Evolutionary conservation across 2,797 vertebrate species (phyloP).

Genomic region (Brotogeris chrysoptera): DNA sequence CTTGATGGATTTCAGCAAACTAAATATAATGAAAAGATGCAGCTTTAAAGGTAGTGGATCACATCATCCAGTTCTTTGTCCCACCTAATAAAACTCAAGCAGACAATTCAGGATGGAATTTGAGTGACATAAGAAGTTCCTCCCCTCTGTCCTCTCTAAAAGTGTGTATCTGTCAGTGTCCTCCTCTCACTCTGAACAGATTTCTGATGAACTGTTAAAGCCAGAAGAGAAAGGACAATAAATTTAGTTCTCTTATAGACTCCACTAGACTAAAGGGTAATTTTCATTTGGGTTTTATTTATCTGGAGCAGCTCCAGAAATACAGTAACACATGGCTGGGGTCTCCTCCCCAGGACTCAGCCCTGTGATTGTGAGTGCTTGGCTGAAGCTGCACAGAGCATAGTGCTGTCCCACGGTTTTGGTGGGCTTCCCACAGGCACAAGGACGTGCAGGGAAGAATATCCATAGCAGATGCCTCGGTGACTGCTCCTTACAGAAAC

Average conservation of each 20-base stretch:
- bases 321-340: neutral
- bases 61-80: neutral
- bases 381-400: neutral
- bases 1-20: slow-evolving; percentile 3
- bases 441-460: neutral
- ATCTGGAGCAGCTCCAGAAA: neutral
- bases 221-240: neutral
- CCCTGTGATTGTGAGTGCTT: fast-evolving
- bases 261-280: neutral
- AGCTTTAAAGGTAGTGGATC: neutral
- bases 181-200: neutral
- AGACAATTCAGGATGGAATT: neutral
- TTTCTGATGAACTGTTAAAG: neutral
- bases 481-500: neutral
- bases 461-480: neutral
- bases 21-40: neutral
- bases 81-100: neutral
- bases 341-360: neutral
- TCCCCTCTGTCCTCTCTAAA: neutral
- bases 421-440: neutral
- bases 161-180: neutral
- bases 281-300: neutral
- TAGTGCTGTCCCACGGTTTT: neutral
- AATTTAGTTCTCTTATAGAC: neutral
- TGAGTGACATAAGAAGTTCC: neutral